Base-by-base conservation (phyloP, 2,113 vertebrate species). In the Aleadryas rufinucha region DNA sequence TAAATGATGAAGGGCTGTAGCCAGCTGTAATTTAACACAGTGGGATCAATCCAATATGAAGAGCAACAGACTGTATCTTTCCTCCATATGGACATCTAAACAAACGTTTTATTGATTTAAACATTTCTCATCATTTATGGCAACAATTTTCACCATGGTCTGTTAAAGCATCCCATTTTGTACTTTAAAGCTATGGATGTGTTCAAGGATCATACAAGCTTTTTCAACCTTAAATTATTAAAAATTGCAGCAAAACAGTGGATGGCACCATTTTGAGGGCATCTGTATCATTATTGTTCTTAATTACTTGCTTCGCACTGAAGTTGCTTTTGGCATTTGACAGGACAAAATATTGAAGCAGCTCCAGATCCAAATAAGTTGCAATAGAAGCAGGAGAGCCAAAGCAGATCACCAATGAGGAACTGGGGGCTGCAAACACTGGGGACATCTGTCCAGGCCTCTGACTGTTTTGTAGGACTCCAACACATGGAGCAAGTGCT, bases 51-150 rank as follows among this genome's bases (percentile, higher is more conserved):
- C 47, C 76, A 78, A 68, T 91, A 65, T 57, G 84, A 69, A 70
- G 77, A 96, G 50, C 85, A 57, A n/a, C 91, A 96, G 91, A 83
- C 80, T 93, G 92, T 86, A 70, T 94, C 86, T 94, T 90, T 94
- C 59, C 74, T 92, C 92, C 77, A 93, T 75, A 96, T 90, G 90
- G 85, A 37, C 84, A 35, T 59, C 87, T 59, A 87, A 93, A 92
- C 91, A 92, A 77, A 96, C 0, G 3, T 81, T 96, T 89, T 92
- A 95, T 93, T 96, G 96, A 96, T 95, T 96, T 94, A 93, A 97
- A 93, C 66, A 96, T 91, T 94, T 94, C 85, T 96, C 57, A 61
- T 95, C 83, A 57, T 90, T 94, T 89, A 91, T 87, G 90, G 93
- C 86, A 92, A 90, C 69, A 84, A 84, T 94, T 94, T 84, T 94